These are phyloP conservation scores for Plusia festucae DNA, from an alignment of 2,888 invertebrate species.

Conservation along the genomic window DNA sequence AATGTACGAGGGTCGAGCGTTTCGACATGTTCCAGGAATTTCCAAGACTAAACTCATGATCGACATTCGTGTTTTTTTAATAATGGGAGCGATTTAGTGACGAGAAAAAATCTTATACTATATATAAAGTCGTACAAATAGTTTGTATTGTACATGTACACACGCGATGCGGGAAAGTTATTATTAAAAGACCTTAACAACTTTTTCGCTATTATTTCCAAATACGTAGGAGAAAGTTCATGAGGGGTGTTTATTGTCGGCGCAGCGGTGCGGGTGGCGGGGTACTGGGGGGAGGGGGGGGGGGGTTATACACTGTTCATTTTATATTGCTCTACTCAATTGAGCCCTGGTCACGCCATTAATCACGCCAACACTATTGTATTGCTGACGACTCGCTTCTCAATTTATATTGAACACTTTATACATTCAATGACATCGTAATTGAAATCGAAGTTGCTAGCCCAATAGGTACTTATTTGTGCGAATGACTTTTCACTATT, in stretches of 20 bases:
- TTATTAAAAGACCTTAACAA: constrained; percentile 75
- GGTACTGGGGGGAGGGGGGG: constrained; percentile 19
- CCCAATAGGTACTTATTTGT: background rate
- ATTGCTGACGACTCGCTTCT: constrained; percentile 59
- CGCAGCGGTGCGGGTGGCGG: constrained; percentile 40
- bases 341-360: constrained; percentile 69
- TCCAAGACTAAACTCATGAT: background rate
- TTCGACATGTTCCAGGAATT: background rate
- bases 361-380: constrained; percentile 73
- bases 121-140: constrained; percentile 45
- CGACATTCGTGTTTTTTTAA: constrained; percentile 15
- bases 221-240: constrained; percentile 69
- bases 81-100: constrained; percentile 6
- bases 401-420: constrained; percentile 62
- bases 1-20: background rate
- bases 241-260: constrained; percentile 65
- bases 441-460: constrained; percentile 26
- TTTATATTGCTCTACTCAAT: constrained; percentile 69
- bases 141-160: constrained; percentile 34
- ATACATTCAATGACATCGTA: constrained; percentile 44
- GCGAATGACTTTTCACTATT: background rate
- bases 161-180: constrained; percentile 72
- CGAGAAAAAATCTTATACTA: constrained; percentile 35
- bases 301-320: constrained; percentile 54
- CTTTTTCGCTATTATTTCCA: constrained; percentile 73